Evolutionary conservation across 2,888 invertebrate species (phyloP).

Genomic region (Drosophila pegasa): DNA sequence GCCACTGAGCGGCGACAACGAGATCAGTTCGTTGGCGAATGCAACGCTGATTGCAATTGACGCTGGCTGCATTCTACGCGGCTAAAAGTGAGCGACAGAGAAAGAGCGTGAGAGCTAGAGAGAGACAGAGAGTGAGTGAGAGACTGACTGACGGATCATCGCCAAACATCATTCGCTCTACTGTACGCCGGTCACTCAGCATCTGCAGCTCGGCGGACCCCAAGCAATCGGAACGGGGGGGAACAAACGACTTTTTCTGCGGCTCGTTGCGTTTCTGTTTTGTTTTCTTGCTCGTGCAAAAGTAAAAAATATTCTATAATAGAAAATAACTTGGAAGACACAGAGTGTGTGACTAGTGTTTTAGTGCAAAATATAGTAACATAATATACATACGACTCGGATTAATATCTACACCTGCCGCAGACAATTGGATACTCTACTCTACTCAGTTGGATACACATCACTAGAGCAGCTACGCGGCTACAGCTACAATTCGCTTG

Average conservation of each 20-base stretch:
- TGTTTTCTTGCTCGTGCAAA: constrained; percentile 29
- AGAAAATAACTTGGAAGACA: constrained; percentile 38
- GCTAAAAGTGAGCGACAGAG: constrained; percentile 62
- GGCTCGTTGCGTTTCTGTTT: constrained; percentile 36
- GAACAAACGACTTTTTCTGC: constrained; percentile 40
- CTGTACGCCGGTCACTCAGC: constrained; percentile 57
- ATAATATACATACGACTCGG: constrained; percentile 42
- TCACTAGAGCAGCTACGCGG: constrained; percentile 41
- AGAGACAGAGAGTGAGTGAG: constrained; percentile 9
- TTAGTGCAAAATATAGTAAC: constrained; percentile 45
- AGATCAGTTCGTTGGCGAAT: constrained; percentile 76
- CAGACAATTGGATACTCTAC: constrained; percentile 74
- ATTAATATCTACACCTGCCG: constrained; percentile 68
- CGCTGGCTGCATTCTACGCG: constrained; percentile 64
- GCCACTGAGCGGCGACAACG: constrained; percentile 57
- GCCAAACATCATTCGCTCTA: constrained; percentile 48
- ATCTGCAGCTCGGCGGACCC: constrained; percentile 36
- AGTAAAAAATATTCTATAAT: constrained; percentile 37
- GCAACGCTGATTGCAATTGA: constrained; percentile 76
- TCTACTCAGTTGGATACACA: constrained; percentile 58
- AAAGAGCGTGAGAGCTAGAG: constrained; percentile 6
- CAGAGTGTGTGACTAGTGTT: constrained; percentile 58
- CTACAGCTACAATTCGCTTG: constrained; percentile 66
- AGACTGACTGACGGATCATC: constrained; percentile 40
- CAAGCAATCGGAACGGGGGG: constrained; percentile 67